Base-by-base conservation (phyloP, 2,797 vertebrate species). In the Okamejei kenojei region DNA sequence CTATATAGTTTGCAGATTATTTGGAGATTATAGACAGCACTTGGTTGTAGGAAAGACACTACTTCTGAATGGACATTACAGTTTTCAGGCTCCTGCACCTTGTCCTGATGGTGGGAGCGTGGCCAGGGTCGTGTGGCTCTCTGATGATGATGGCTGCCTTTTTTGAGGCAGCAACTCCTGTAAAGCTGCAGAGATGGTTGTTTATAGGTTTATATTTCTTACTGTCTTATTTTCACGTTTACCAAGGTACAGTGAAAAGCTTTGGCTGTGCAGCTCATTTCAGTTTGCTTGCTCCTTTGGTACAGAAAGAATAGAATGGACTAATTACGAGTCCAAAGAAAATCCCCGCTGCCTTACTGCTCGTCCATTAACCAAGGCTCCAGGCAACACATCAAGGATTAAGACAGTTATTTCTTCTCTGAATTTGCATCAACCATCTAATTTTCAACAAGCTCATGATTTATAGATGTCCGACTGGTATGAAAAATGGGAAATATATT, bases 401-500 rank as follows among this genome's bases (percentile, higher is more conserved):
- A 19, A 32, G 23, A 32, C 32, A 21, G n/a, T 71, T 71, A 65
- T 19, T 76, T 92, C 38, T 58, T 5, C 17, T 19, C 71, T 32
- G n/a, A 92, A 76, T 35, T 21, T 90, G 38, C 35, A 45, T 73
- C 74, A 74, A 74, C 10, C 71, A 92, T 58, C 71, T 9, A n/a
- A 38, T 76, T 74, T 92, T 92, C 73, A 26, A 38, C 71, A 92
- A 74, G 38, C 23, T 23, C 71, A 58, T 92, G 45, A 29, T 74
- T 68, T 26, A 29, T 76, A 92, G 90, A 92, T 45, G 23, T n/a
- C 29, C 15, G 38, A 76, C 71, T 92, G 35, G 23, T 15, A 15
- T n/a, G 71, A 73, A 91, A 91, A 91, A 91, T 91, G 68, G 29
- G 71, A 58, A 54, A 76, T 76, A 92, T 74, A 92, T 76, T 65